phyloP scores from a whole-genome alignment of 2,888 invertebrate species.

The Iphiclides podalirius region DNA sequence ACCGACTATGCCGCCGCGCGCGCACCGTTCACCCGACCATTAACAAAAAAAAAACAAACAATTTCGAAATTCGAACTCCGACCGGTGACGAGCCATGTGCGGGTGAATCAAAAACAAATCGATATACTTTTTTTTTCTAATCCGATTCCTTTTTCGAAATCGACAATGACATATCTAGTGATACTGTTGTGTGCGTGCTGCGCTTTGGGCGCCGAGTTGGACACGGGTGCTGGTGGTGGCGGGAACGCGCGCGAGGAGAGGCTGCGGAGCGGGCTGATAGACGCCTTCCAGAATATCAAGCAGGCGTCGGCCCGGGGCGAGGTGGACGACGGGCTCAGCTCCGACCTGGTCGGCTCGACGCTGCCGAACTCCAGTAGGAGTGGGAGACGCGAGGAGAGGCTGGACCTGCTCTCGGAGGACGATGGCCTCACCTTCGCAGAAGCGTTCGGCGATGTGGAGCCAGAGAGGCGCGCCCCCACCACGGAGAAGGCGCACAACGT shows the following conservation, averaged over 20 bases:
- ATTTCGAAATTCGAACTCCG: no score
- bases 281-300: conserved; percentile 72
- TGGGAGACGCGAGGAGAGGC: conserved; percentile 51
- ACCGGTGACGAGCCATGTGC: conserved; percentile 46
- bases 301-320: conserved; percentile 65
- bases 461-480: conserved; percentile 46
- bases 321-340: conserved; percentile 52
- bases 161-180: conserved; percentile 60
- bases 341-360: conserved; percentile 62
- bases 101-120: conserved; percentile 39
- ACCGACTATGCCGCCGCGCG: conserved; percentile 65
- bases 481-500: conserved; percentile 72
- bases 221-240: conserved; percentile 41
- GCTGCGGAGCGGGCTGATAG: conserved; percentile 64
- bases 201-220: conserved; percentile 49
- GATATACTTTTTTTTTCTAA: background rate
- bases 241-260: conserved; percentile 66
- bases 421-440: conserved; percentile 67
- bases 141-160: conserved; percentile 29
- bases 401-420: conserved; percentile 64
- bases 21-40: conserved; percentile 44
- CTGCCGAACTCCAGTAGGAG: conserved; percentile 39
- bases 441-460: conserved; percentile 46
- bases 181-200: conserved; percentile 50
- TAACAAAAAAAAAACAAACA: conserved; percentile 30